phyloP scores from a whole-genome alignment of 2,113 vertebrate genomes.

The Dunckerocampus dactyliophorus region DNA sequence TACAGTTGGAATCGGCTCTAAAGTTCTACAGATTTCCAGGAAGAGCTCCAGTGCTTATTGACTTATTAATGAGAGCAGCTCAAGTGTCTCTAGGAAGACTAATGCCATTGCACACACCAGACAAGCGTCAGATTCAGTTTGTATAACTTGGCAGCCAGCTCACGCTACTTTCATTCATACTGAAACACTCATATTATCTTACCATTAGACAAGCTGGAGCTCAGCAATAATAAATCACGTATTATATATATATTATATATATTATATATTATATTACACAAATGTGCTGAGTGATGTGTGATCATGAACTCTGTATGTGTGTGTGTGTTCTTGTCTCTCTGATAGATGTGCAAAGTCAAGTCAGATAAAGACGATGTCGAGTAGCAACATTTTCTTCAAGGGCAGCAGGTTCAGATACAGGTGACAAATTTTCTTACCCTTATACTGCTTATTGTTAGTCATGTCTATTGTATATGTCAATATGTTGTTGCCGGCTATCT shows the following conservation, averaged over 20 bases:
- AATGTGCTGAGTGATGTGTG: conserved; percentile 6
- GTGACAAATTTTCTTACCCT: conserved; percentile 59
- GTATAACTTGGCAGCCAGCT: conserved; percentile 39
- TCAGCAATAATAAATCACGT: conserved; percentile 10
- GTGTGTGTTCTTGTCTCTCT: conserved; percentile 22
- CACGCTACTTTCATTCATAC: neutral
- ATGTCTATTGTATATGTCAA: neutral
- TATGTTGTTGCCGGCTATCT: neutral
- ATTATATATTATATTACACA: neutral
- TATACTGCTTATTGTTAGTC: neutral
- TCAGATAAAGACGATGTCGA: conserved; percentile 96
- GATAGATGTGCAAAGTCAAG: conserved; percentile 95
- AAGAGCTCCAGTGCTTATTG: neutral
- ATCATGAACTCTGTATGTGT: too few species aligned
- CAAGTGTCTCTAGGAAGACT: conserved; percentile 26
- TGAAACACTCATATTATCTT: too few species aligned
- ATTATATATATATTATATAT: neutral
- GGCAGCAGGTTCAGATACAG: conserved; percentile 97
- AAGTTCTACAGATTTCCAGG: conserved; percentile 7
- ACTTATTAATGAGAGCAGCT: conserved; percentile 36
- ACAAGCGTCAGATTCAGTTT: conserved; percentile 54
- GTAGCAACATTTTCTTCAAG: conserved; percentile 99
- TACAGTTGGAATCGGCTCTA: neutral
- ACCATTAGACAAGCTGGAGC: too few species aligned
- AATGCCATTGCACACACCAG: conserved; percentile 52